Base-by-base conservation (phyloP, 1,140 invertebrate species). In the Bombus picipes region DNA sequence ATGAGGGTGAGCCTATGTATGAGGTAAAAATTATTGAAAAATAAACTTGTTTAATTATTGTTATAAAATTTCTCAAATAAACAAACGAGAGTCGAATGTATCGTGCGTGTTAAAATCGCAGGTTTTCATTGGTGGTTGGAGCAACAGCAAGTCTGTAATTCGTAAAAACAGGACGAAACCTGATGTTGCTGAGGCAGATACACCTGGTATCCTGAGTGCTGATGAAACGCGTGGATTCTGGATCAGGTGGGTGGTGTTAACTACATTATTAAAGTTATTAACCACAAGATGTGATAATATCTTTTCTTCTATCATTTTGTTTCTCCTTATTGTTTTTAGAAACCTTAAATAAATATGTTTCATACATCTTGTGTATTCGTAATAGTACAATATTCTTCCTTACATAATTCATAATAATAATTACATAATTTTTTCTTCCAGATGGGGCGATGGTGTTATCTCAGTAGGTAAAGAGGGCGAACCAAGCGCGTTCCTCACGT, bases 81-180 rank as follows among this genome's bases (percentile, higher is more conserved):
- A 73, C 10, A 25, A 53, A 8, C 0, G 10, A 39, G 8, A 73
- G 6, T 47, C 3, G 1, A 43, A 43, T n/a, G 2, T 12, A 73
- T 32, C 13, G 2, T 9, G 28, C 15, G 13, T 43, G 12, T 70
- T 70, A 34, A 57, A 34, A 71, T 43, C 28, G 2, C 79, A 97
- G 97, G 93, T 98, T 25, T 98, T 98, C 93, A 96, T 98, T 85
- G 98, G 98, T 41, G 98, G 98, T 76, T 98, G 98, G 98, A 96
- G 96, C 15, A 98, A 98, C 92, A 95, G 96, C 74, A 98, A 98
- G 94, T 98, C 97, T n/a, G 97, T 97, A 0, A 97, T 98, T 90
- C 96, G 98, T 78, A 97, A 96, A 91, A 98, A 98, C 92, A 96
- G 96, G 85, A 95, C 96, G 6, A 98, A 98, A 92, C 98, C 98